A percentile compares a stretch with the other conserved stretches of the same genome.
These are phyloP conservation scores for Coremacera marginata DNA, from an alignment of 2,888 invertebrate genomes.

Conservation along the genomic window DNA sequence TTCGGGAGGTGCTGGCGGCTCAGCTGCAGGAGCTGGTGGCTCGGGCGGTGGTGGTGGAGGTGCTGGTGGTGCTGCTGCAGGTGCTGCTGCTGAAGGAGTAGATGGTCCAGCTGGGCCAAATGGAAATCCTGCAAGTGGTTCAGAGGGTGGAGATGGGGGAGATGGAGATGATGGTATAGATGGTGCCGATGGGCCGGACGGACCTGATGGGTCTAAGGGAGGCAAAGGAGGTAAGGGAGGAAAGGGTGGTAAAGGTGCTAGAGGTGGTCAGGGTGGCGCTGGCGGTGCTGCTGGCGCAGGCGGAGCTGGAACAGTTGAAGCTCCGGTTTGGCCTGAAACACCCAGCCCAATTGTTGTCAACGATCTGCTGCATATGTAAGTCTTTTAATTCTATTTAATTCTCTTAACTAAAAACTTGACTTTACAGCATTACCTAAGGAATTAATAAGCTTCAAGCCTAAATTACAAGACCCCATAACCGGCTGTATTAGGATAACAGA, in stretches of 20 bases:
- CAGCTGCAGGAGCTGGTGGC: conserved; percentile 32
- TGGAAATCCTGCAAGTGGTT: conserved; percentile 50
- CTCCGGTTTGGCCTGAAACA: not conserved
- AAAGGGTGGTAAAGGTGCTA: conserved; percentile 53
- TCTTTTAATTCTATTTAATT: not conserved
- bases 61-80: conserved; percentile 48
- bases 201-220: conserved; percentile 59
- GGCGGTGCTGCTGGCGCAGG: conserved; percentile 55
- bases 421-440: not conserved
- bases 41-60: conserved; percentile 55
- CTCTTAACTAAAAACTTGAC: not conserved
- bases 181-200: conserved; percentile 58
- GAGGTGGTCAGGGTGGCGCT: conserved; percentile 54
- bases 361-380: conserved; percentile 27
- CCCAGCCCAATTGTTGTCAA: not conserved
- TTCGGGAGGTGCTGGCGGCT: conserved; percentile 22
- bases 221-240: conserved; percentile 62
- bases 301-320: conserved; percentile 50
- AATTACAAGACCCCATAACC: not conserved
- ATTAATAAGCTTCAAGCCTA: no score
- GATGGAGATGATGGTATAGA: conserved; percentile 59
- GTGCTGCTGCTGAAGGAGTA: conserved; percentile 53
- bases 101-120: conserved; percentile 56
- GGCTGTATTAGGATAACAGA: not conserved
- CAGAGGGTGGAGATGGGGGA: conserved; percentile 55